Base-by-base conservation (phyloP, 1,140 invertebrate genomes). In the Cyclargus thomasi region DNA sequence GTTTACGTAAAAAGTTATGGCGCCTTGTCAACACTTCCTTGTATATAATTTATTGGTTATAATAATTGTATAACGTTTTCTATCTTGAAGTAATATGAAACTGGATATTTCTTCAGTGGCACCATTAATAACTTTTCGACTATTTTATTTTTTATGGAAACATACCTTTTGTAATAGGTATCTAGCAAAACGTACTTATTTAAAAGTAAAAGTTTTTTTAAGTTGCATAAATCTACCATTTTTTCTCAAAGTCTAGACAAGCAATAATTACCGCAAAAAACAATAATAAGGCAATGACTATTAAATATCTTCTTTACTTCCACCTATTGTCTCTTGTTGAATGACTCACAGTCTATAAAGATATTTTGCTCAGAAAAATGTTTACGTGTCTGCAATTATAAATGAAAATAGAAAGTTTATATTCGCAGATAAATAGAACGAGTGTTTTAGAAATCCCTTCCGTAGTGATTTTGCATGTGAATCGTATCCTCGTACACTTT, bases 321-420 rank as follows among this genome's bases (percentile, higher is more conserved):
- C 67, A 73, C 64, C 64, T 57, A 73, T 73, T 73, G 69, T 73
- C 68, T 22, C 18, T 16, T 66, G 10, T 20, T 16, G 11, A 59
- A 59, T 11, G 18, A 59, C 18, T 59, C 7, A 4, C 14, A 20
- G 18, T 14, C 47, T 53, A 62, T 57, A 62, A 35, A 20, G 22
- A 62, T 65, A 8, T 65, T 62, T 66, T 62, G 63, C 35, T 22
- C 64, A 68, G 29, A 47, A 23, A 29, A 59, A 39, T 65, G 64
- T 62, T 57, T 23, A 71, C 64, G 64, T 73, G 69, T 71, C 69
- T 67, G 67, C 72, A 71, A 71, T 74, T 71, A 67, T 71, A 74
- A 74, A 71, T 21, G 21, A n/a, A 57, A n/a, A 63, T 74, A 74
- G 72, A 74, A 74, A 74, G 72, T 67, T 72, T 35, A 62, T 22